Conservation (phyloP, 2,113 vertebrate species). For the Ochotona curzoniae region DNA sequence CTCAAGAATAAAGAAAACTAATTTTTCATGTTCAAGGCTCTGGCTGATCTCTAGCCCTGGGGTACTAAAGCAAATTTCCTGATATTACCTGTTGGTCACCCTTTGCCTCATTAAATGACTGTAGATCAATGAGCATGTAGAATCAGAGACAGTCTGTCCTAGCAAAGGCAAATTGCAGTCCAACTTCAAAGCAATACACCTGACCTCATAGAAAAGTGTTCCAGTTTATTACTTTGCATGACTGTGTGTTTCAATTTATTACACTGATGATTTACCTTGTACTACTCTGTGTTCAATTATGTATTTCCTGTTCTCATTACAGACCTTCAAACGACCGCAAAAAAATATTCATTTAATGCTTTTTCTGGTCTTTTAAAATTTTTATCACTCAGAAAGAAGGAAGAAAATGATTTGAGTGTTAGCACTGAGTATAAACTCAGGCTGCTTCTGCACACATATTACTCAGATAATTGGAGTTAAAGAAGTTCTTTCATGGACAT, state of each 20-base stretch:
- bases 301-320: slow-evolving; percentile 83
- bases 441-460: slow-evolving; percentile 56
- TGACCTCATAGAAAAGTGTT: slow-evolving; percentile 63
- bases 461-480: slow-evolving; percentile 70
- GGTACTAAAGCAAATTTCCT: slow-evolving; percentile 57
- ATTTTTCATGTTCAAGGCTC: slow-evolving; percentile 59
- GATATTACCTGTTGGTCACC: slow-evolving; percentile 56
- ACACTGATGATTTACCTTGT: slow-evolving; percentile 65
- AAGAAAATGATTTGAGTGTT: slow-evolving; percentile 74
- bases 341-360: slow-evolving; percentile 83
- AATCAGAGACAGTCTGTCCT: background rate
- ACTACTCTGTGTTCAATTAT: slow-evolving; percentile 78
- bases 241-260: slow-evolving; percentile 63
- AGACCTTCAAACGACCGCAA: slow-evolving; percentile 82
- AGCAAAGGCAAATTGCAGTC: slow-evolving; percentile 66
- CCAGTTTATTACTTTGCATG: background rate
- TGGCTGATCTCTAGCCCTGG: slow-evolving; percentile 58
- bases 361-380: slow-evolving; percentile 80
- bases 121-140: slow-evolving; percentile 59
- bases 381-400: slow-evolving; percentile 79
- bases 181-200: slow-evolving; percentile 74
- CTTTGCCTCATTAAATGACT: slow-evolving; percentile 74
- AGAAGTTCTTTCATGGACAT: slow-evolving; percentile 52
- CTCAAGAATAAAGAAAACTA: slow-evolving; percentile 57
- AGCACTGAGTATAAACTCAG: slow-evolving; percentile 69